Conservation (phyloP, 2,888 invertebrate genomes). For the Linnaemya vulpina region DNA sequence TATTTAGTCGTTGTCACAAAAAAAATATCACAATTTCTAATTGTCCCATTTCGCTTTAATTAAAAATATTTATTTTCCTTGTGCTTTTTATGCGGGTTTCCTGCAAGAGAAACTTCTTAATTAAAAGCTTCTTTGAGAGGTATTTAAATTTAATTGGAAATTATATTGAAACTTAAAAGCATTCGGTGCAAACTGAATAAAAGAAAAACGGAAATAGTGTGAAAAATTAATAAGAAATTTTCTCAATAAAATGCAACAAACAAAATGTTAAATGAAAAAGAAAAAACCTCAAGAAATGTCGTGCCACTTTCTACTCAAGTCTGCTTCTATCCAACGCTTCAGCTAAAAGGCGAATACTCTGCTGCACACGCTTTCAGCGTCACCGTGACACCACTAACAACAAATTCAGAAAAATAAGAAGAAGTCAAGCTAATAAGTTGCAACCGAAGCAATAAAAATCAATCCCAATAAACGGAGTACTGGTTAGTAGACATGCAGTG, state of each 20-base stretch:
- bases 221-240: conserved; percentile 63
- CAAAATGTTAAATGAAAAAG: conserved; percentile 27
- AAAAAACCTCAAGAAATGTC: conserved; percentile 66
- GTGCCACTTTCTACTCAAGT: conserved; percentile 68
- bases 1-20: neutral
- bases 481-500: neutral
- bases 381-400: conserved; percentile 10
- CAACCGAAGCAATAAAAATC: conserved; percentile 8
- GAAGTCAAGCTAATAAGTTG: conserved; percentile 34
- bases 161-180: neutral
- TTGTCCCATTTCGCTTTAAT: neutral
- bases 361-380: conserved; percentile 33
- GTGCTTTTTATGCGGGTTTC: neutral
- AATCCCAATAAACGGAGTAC: conserved; percentile 29
- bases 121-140: neutral
- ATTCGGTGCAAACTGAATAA: neutral
- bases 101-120: neutral
- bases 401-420: neutral
- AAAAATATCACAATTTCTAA: neutral
- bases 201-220: conserved; percentile 47
- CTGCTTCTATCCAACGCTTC: conserved; percentile 7
- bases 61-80: neutral
- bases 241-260: conserved; percentile 36
- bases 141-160: conserved; percentile 34
- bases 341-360: neutral